A percentile compares a stretch with the other conserved stretches of the same genome.
Evolutionary conservation across 2,888 invertebrate genomes (phyloP).

Genomic region (Coremacera marginata): DNA sequence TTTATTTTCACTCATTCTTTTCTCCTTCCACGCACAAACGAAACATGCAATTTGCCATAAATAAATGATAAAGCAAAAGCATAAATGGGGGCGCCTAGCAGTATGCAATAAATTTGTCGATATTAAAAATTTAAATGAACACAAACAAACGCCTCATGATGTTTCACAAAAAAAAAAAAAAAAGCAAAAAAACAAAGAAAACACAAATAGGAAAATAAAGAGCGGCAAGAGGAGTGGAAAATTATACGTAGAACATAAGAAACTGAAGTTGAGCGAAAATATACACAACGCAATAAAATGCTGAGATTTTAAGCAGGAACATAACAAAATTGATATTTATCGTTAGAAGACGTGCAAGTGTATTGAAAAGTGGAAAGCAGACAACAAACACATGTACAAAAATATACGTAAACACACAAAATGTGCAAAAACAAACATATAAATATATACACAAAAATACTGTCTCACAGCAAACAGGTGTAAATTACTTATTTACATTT

Average conservation of each 20-base stretch:
- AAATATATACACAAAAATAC: neutral
- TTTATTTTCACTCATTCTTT: no score
- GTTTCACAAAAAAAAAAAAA: neutral
- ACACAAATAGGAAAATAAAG: neutral
- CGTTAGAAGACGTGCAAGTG: no score
- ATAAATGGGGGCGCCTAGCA: neutral
- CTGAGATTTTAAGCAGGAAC: neutral
- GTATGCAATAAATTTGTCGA: conserved; percentile 28
- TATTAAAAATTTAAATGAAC: conserved; percentile 23
- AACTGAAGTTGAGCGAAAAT: neutral
- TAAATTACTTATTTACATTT: conserved; percentile 23
- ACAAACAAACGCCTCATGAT: neutral
- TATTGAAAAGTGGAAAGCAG: no score
- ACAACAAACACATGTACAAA: no score
- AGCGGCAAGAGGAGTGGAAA: neutral
- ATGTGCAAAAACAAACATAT: neutral
- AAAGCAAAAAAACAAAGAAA: neutral
- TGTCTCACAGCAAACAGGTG: conserved; percentile 8
- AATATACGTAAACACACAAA: no score
- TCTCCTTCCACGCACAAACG: no score
- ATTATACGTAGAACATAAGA: neutral
- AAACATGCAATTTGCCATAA: conserved; percentile 20
- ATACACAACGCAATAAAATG: neutral
- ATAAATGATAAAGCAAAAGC: neutral
- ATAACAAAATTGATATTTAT: neutral